A percentile compares a stretch with the other conserved stretches of the same genome.
These are phyloP conservation scores for Epinotia demarniana DNA, from an alignment of 2,888 invertebrate species.

Conservation along the genomic window DNA sequence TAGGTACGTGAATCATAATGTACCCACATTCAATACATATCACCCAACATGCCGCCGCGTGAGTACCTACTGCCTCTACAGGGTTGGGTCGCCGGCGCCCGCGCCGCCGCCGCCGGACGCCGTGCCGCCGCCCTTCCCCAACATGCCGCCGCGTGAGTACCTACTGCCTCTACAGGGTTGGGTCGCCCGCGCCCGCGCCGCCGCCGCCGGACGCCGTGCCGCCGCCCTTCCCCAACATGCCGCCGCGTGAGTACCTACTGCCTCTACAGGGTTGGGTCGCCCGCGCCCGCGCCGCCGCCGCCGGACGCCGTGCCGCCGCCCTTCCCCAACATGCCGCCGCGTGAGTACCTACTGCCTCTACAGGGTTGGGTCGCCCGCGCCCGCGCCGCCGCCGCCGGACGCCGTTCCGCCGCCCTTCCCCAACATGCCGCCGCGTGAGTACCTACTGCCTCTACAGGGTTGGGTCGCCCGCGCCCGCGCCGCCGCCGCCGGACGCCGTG, in stretches of 20 bases:
- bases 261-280: conserved; percentile 24
- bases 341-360: conserved; percentile 54
- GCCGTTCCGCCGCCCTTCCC: conserved; percentile 69
- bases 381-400: conserved; percentile 52
- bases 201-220: conserved; percentile 58
- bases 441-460: neutral
- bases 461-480: conserved; percentile 49
- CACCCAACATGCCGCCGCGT: conserved; percentile 73
- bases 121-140: conserved; percentile 70
- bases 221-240: conserved; percentile 72
- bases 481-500: conserved; percentile 53
- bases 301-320: conserved; percentile 63
- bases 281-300: conserved; percentile 51
- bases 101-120: conserved; percentile 52
- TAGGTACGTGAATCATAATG: too few relatives aligned
- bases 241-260: conserved; percentile 61
- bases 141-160: conserved; percentile 70
- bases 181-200: conserved; percentile 49
- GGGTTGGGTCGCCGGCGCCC: conserved; percentile 46
- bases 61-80: conserved; percentile 48
- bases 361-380: conserved; percentile 45
- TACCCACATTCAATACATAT: too few relatives aligned
- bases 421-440: conserved; percentile 71
- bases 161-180: neutral
- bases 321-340: conserved; percentile 70